Percentiles rank a stretch among this genome's conserved stretches.
Evolutionary conservation across 1,140 invertebrate species (phyloP).

Genomic region (Ylistrum balloti): DNA sequence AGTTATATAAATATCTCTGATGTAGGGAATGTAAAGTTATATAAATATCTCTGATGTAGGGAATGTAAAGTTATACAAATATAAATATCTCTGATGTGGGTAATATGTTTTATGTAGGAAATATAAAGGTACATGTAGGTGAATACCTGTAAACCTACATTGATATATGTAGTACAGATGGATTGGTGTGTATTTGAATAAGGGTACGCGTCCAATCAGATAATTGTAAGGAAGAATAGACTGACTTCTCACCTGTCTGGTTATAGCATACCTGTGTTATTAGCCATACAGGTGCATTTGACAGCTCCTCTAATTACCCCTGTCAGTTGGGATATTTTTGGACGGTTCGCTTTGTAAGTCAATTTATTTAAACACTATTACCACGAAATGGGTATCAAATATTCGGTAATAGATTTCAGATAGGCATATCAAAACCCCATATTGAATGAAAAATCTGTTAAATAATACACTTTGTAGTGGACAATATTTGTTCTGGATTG

Average conservation of each 20-base stretch:
- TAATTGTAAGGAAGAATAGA: neutral
- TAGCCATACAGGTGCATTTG: neutral
- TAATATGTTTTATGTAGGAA: too few relatives aligned
- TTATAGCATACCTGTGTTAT: neutral
- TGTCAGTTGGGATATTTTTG: neutral
- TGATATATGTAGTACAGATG: too few relatives aligned
- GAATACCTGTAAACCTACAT: too few relatives aligned
- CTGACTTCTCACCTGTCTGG: neutral
- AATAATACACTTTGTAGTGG: too few relatives aligned
- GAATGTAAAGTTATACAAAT: too few relatives aligned
- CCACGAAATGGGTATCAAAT: neutral
- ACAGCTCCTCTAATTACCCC: neutral
- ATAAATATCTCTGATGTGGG: too few relatives aligned
- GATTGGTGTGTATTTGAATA: too few relatives aligned
- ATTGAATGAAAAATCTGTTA: conserved; percentile 3
- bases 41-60: too few relatives aligned
- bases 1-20: too few relatives aligned
- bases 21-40: too few relatives aligned
- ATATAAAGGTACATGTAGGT: too few relatives aligned
- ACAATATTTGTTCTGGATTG: too few relatives aligned
- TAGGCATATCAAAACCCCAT: neutral
- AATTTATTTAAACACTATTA: neutral
- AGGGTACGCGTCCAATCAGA: neutral
- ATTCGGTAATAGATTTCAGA: neutral
- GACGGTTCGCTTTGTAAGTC: neutral